phyloP scores from a whole-genome alignment of 2,888 invertebrate species.

The Troides aeacus region DNA sequence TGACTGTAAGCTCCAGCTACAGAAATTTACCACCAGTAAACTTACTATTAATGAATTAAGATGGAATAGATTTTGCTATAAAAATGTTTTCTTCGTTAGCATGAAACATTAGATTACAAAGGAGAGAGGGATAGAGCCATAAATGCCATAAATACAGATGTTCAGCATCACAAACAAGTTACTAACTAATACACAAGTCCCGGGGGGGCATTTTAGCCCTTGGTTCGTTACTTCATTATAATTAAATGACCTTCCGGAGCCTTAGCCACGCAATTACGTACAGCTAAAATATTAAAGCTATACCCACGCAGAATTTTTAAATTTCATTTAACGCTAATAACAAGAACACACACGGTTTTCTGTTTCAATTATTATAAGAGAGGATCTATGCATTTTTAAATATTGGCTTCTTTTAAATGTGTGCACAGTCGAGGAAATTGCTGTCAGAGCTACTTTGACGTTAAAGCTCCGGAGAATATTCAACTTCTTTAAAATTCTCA shows the following conservation, averaged over 20 bases:
- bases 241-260: conserved; percentile 10
- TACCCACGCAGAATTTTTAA: not conserved
- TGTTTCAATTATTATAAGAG: not conserved
- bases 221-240: conserved; percentile 12
- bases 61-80: too few relatives aligned
- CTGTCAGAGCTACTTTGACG: conserved; percentile 7
- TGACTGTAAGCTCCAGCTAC: too few relatives aligned
- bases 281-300: not conserved
- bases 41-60: too few relatives aligned
- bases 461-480: conserved; percentile 8
- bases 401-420: not conserved
- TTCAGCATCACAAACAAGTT: conserved; percentile 8
- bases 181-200: conserved; percentile 7
- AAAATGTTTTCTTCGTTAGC: too few relatives aligned
- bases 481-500: conserved; percentile 17
- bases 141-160: not conserved
- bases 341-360: not conserved
- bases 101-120: too few relatives aligned
- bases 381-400: not conserved
- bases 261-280: conserved; percentile 1
- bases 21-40: too few relatives aligned
- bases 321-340: not conserved
- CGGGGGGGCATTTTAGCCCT: conserved; percentile 5
- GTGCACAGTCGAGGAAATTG: not conserved
- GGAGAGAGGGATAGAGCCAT: not conserved